Percentiles rank a stretch among this genome's conserved stretches.
phyloP scores from a whole-genome alignment of 2,113 vertebrate species.

The Cephalopterus ornatus region DNA sequence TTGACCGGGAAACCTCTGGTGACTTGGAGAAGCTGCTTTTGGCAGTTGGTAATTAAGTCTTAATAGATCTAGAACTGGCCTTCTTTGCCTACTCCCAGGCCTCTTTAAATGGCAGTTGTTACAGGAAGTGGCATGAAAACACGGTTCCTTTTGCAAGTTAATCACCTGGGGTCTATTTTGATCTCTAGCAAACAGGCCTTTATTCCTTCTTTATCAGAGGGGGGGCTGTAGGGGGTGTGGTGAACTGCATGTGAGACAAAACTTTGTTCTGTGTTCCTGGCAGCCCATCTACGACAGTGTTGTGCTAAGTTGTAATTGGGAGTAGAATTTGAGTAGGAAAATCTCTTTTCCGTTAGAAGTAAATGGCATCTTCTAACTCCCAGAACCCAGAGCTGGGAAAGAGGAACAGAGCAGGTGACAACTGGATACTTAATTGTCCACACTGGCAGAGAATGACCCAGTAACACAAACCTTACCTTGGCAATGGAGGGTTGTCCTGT shows the following conservation, averaged over 20 bases:
- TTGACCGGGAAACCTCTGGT: slow-evolving; percentile 89
- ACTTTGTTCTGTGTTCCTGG: background rate
- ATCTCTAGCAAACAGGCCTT: background rate
- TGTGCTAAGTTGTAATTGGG: background rate
- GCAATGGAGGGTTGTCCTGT: background rate
- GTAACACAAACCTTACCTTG: background rate
- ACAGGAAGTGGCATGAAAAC: background rate
- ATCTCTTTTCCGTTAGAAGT: background rate
- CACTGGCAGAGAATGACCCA: background rate
- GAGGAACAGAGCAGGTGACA: background rate
- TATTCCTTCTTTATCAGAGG: background rate
- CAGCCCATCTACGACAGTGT: background rate
- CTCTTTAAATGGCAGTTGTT: background rate
- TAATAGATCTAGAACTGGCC: background rate
- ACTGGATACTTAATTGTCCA: background rate
- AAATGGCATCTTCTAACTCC: background rate
- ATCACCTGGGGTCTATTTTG: background rate
- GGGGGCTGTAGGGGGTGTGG: background rate
- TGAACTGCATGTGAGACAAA: background rate
- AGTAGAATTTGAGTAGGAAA: background rate
- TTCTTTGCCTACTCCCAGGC: background rate
- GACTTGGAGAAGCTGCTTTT: slow-evolving; percentile 87
- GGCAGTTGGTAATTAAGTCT: slow-evolving; percentile 82
- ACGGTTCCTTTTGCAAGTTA: background rate
- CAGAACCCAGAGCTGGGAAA: background rate